phyloP scores from a whole-genome alignment of 2,888 invertebrate species.

The Drosophila maculinotata region DNA sequence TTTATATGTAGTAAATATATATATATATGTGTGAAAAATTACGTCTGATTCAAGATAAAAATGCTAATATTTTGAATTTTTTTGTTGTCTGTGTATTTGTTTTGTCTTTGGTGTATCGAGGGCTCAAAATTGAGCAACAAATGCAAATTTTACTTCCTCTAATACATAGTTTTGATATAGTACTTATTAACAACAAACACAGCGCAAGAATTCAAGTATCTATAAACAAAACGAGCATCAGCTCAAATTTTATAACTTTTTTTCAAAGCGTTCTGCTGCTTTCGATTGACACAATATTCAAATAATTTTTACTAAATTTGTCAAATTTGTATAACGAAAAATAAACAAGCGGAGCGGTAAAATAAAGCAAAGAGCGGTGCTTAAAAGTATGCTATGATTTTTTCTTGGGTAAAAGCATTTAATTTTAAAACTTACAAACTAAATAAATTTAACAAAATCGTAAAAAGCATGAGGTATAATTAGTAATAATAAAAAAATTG shows the following conservation, averaged over 20 bases:
- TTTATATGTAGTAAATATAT: constrained; percentile 27
- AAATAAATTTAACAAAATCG: constrained; percentile 7
- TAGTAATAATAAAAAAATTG: neutral
- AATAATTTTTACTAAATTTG: constrained; percentile 43
- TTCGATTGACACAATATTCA: constrained; percentile 82
- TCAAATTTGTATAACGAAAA: constrained; percentile 39
- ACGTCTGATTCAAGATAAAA: constrained; percentile 43
- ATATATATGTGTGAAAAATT: constrained; percentile 40
- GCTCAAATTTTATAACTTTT: constrained; percentile 18
- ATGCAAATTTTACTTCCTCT: constrained; percentile 41
- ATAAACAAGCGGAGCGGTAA: constrained; percentile 26
- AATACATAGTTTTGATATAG: constrained; percentile 22
- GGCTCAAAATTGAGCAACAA: constrained; percentile 34
- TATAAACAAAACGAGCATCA: constrained; percentile 27
- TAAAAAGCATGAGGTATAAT: constrained; percentile 2
- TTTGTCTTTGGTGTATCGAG: constrained; percentile 20
- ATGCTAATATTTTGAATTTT: constrained; percentile 39
- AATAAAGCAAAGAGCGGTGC: constrained; percentile 38
- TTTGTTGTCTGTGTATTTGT: constrained; percentile 22
- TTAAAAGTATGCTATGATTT: constrained; percentile 48
- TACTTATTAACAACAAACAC: constrained; percentile 23
- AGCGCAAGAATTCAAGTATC: constrained; percentile 26
- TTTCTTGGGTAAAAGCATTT: constrained; percentile 16
- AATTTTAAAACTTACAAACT: constrained; percentile 30
- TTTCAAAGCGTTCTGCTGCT: constrained; percentile 46